Conservation (phyloP, 2,888 invertebrate species). For the Crioceris asparagi region DNA sequence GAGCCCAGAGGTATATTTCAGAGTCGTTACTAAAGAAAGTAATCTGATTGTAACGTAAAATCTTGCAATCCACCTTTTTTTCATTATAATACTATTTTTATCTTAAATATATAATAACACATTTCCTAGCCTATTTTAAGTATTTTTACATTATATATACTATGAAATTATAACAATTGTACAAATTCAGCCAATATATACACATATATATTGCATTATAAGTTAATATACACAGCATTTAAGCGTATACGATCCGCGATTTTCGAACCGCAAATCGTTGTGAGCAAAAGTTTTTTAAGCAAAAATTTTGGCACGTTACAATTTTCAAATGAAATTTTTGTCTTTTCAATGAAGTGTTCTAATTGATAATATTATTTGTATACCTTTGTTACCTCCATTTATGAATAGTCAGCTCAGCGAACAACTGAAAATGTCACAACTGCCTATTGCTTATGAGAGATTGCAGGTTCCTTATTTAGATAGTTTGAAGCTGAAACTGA, state of each 20-base stretch:
- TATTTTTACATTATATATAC: slow-evolving; percentile 34
- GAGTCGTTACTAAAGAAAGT: too few species aligned
- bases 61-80: too few species aligned
- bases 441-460: too few species aligned
- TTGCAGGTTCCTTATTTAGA: too few species aligned
- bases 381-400: too few species aligned
- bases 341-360: slow-evolving; percentile 8
- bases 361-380: too few species aligned
- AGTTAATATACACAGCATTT: slow-evolving; percentile 40
- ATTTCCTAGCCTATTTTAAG: slow-evolving; percentile 32
- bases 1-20: too few species aligned
- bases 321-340: slow-evolving; percentile 4
- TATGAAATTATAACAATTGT: slow-evolving; percentile 42
- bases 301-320: slow-evolving; percentile 37
- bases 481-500: too few species aligned
- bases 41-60: too few species aligned
- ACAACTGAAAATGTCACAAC: too few species aligned
- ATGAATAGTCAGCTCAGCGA: too few species aligned
- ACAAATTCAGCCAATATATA: slow-evolving; percentile 40
- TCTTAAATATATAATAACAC: slow-evolving; percentile 30
- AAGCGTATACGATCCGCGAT: slow-evolving; percentile 36
- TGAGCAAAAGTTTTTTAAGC: slow-evolving; percentile 38
- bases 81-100: slow-evolving; percentile 24
- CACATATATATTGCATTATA: slow-evolving; percentile 38
- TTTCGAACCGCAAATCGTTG: slow-evolving; percentile 26